Percentiles rank a stretch among this genome's conserved stretches.
Evolutionary conservation across 2,113 vertebrate species (phyloP).

Genomic region (Struthio camelus): DNA sequence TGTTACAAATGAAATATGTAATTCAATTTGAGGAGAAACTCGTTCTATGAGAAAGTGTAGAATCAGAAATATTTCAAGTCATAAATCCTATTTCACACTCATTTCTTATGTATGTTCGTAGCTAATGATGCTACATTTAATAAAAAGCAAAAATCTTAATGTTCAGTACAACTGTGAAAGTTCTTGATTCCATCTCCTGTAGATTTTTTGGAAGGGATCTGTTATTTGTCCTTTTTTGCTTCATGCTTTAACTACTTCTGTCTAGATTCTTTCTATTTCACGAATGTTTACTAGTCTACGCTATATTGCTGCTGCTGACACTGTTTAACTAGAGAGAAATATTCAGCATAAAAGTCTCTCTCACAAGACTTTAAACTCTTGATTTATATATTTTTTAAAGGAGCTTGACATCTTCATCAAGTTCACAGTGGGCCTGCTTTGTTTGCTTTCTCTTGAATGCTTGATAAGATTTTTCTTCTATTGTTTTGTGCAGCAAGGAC

Average conservation of each 20-base stretch:
- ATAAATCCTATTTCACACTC: not conserved
- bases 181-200: conserved; percentile 26
- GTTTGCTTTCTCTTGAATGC: conserved; percentile 98
- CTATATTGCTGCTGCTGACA: conserved; percentile 68
- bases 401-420: conserved; percentile 91
- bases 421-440: conserved; percentile 95
- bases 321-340: conserved; percentile 77
- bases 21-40: not conserved
- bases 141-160: not conserved
- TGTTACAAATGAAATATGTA: not conserved
- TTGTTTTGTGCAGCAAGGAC: conserved; percentile 95
- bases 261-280: conserved; percentile 16
- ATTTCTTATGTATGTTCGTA: not conserved
- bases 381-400: conserved; percentile 83
- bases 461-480: conserved; percentile 92
- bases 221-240: conserved; percentile 49
- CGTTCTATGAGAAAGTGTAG: not conserved
- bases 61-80: not conserved
- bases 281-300: conserved; percentile 56
- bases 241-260: conserved; percentile 53
- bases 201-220: conserved; percentile 49
- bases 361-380: conserved; percentile 81
- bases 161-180: not conserved
- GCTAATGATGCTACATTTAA: not conserved
- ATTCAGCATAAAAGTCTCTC: conserved; percentile 73